phyloP scores from a whole-genome alignment of 2,113 vertebrate species.

The Heterotilapia buettikoferi region DNA sequence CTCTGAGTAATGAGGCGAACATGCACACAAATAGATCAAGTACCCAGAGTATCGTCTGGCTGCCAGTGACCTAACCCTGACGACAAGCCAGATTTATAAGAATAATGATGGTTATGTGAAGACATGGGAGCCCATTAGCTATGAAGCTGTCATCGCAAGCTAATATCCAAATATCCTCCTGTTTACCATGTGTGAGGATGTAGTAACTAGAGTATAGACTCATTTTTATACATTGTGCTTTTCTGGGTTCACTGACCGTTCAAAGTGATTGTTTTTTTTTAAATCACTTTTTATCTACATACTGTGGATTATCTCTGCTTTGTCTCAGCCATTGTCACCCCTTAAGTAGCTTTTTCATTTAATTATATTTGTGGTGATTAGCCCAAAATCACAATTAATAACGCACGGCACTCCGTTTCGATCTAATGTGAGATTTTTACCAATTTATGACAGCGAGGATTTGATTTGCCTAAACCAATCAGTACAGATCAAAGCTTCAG shows the following conservation, averaged over 20 bases:
- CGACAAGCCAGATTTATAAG: neutral
- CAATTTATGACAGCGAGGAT: neutral
- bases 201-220: neutral
- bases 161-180: neutral
- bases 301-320: neutral
- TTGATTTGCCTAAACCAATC: neutral
- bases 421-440: neutral
- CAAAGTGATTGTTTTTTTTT: too few relatives aligned
- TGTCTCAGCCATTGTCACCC: neutral
- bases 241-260: neutral
- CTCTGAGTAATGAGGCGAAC: neutral
- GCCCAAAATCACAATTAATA: neutral
- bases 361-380: neutral
- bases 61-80: neutral
- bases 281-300: too few relatives aligned
- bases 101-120: neutral
- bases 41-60: neutral
- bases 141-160: neutral
- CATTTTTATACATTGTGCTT: neutral
- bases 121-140: neutral
- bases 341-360: neutral
- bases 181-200: neutral
- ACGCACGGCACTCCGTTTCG: rapidly evolving
- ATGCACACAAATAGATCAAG: neutral
- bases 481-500: neutral